Base-by-base conservation (phyloP, 2,888 invertebrate genomes). In the Sturmia bella region DNA sequence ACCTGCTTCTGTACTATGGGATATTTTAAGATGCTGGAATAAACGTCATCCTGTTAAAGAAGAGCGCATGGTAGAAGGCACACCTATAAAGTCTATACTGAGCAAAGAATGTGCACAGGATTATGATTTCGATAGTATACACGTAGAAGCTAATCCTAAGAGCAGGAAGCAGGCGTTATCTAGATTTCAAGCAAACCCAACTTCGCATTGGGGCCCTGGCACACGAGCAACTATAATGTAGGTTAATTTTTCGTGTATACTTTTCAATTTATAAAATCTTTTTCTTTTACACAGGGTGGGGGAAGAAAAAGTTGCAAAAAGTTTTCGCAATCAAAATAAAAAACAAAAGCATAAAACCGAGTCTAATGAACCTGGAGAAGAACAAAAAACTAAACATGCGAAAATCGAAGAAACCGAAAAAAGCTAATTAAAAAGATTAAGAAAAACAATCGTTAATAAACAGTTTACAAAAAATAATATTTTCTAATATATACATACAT, bases 161-260 rank as follows among this genome's bases (percentile, higher is more conserved):
- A 98, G 97, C 37, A 93, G 96, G 6, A 92, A 93, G 84, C 92
- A 93, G 69, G 94, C 95, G 0, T 91, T 95, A 21, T 92, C 96
- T 1, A 92, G 99, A 48, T 98, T 96, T 91, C 98, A 97, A 89
- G 92, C 92, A 85, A 99, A 99, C 92, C 98, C 98, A 0, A 91
- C 94, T 32, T 94, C 95, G 0, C 92, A 95, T 90, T 99, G 98
- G 98, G 98, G 99, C 0, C 98, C 99, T 0, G 98, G 98, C 59
- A 94, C 95, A 0, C 93, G 94, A 85, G 94, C 96, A 0, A 94
- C 93, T 19, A 94, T 95, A 17, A 96, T 96, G 96, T 96, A 90
- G 92, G 93, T 56, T 68, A 27, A 1, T 69, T 13, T 63, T 15
- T 43, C 41, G n/a, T 75, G 89, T 89, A n/a, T n/a, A n/a, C n/a